Conservation (phyloP, 2,888 invertebrate species). For the Metalampra italica region DNA sequence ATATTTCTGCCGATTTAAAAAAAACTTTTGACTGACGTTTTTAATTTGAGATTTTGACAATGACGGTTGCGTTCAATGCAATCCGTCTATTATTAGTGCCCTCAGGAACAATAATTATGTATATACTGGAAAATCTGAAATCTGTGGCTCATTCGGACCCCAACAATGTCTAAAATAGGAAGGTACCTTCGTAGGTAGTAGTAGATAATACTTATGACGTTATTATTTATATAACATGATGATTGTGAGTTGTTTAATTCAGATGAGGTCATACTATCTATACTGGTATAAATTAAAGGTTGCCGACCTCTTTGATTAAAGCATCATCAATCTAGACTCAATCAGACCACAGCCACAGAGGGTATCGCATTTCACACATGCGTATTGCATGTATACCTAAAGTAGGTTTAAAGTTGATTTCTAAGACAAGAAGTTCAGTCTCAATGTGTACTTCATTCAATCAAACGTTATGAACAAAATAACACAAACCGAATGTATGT, state of each 20-base stretch:
- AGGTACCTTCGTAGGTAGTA: no score
- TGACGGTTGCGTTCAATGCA: no score
- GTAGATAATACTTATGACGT: background rate
- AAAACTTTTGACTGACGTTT: no score
- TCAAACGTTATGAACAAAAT: no score
- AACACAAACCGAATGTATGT: no score
- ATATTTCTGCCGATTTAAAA: no score
- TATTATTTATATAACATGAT: constrained; percentile 12
- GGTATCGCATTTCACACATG: constrained; percentile 57
- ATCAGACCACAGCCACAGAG: constrained; percentile 29
- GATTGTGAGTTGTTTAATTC: constrained; percentile 15
- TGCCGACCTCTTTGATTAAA: constrained; percentile 66
- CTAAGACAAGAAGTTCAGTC: no score
- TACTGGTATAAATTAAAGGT: constrained; percentile 34
- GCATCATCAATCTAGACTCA: constrained; percentile 68
- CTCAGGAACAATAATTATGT: background rate
- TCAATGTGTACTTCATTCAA: no score
- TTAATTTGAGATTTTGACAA: no score
- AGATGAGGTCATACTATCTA: constrained; percentile 56
- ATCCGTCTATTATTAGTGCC: no score
- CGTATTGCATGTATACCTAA: no score
- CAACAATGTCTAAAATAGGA: background rate
- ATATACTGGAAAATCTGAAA: background rate
- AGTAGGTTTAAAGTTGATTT: background rate
- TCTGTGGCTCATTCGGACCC: background rate